Evolutionary conservation across 2,888 invertebrate genomes (phyloP).

Genomic region (Linnaemya tessellans): DNA sequence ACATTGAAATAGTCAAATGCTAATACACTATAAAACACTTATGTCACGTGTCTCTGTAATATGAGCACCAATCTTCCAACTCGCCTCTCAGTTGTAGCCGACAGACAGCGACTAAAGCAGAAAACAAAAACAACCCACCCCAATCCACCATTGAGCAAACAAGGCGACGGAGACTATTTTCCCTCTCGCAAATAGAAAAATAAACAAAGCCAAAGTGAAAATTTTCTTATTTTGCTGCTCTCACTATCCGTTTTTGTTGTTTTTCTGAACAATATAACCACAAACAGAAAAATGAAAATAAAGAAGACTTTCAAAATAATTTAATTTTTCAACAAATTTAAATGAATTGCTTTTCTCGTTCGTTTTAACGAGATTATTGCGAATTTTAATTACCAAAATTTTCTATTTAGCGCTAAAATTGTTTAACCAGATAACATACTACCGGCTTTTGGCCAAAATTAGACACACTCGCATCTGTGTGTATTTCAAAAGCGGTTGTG

Average conservation of each 20-base stretch:
- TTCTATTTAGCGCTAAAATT: slow-evolving; percentile 17
- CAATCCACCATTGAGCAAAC: slow-evolving; percentile 52
- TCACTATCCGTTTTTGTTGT: slow-evolving; percentile 53
- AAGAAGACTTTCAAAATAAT: slow-evolving; percentile 52
- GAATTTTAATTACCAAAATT: slow-evolving; percentile 16
- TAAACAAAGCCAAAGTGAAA: slow-evolving; percentile 66
- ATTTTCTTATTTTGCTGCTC: slow-evolving; percentile 52
- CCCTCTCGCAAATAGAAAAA: slow-evolving; percentile 62
- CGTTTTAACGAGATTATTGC: neutral
- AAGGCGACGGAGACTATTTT: slow-evolving; percentile 52
- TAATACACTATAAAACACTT: slow-evolving; percentile 49
- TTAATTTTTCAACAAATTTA: slow-evolving; percentile 43
- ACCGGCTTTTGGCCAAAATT: slow-evolving; percentile 52
- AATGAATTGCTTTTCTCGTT: slow-evolving; percentile 15
- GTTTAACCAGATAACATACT: neutral
- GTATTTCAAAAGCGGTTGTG: neutral
- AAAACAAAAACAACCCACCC: slow-evolving; percentile 69
- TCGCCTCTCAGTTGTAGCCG: slow-evolving; percentile 56
- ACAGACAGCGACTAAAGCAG: slow-evolving; percentile 28
- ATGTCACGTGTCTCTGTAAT: slow-evolving; percentile 69
- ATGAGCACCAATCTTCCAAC: slow-evolving; percentile 51
- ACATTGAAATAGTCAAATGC: slow-evolving; percentile 55
- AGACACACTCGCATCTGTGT: neutral
- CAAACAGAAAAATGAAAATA: slow-evolving; percentile 45
- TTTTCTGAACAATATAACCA: slow-evolving; percentile 62